Evolutionary conservation across 2,888 invertebrate species (phyloP), one percentile per base, ranked within the genome.

Genomic region (Drosophila mimetica): DNA sequence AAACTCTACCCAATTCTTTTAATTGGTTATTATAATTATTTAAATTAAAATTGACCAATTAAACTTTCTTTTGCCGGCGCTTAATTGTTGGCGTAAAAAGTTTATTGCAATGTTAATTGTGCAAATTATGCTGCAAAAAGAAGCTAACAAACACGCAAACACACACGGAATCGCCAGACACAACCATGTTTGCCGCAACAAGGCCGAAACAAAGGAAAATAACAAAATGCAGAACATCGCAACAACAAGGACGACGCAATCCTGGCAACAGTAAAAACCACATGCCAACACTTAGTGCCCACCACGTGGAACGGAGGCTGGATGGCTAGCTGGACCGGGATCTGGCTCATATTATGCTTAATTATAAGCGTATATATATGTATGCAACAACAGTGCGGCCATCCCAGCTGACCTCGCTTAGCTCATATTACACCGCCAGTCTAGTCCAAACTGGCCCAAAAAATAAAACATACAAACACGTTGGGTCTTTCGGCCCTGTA

Each of bases 231-330:
- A 57, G 30, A 67, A 50, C 46, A 61, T n/a, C 25, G 16, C 51
- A 57, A 39, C 34, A 63, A 60, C 44, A 55, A 59, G 60, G 47
- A 22, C 14, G 22, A 14, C 14, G 39, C 51, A 65, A 65, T 44
- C 48, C 48, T 46, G 70, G 55, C 71, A 71, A 54, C 65, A 64
- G 59, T 64, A 65, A 71, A 67, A 75, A 61, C 84, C 78, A 69
- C 80, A 80, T 84, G 81, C 81, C 84, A 84, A 84, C 81, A 81
- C 81, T 81, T 78, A 84, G 76, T 81, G 84, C 71, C 71, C 61
- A 69, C 84, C 81, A 69, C 51, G 67, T 61, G 28, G 16, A 67
- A 51, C 47, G 70, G 71, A 36, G 53, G 71, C 50, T 30, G 30
- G 11, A 11, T 13, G 30, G 30, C 30, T 30, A 11, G 30, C 11